phyloP scores from a whole-genome alignment of 2,888 invertebrate genomes.

The Drosophila limbata region DNA sequence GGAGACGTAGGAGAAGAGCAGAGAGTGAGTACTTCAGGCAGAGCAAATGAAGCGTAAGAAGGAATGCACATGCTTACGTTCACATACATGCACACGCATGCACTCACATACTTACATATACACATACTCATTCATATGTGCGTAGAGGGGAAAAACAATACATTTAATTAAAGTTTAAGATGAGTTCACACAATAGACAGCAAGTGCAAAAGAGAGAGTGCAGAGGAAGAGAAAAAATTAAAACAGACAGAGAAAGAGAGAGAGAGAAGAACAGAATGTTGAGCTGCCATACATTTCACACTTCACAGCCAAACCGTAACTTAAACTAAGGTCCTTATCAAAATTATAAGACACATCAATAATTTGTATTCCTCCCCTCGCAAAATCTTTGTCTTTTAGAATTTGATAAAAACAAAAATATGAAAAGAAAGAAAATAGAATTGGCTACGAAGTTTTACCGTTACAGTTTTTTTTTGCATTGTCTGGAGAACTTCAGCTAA shows the following conservation, averaged over 20 bases:
- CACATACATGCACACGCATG: conserved; percentile 14
- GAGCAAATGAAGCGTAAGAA: conserved; percentile 71
- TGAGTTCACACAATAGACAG: conserved; percentile 68
- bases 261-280: neutral
- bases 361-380: too few species aligned
- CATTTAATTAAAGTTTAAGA: conserved; percentile 79
- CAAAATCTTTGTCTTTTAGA: too few species aligned
- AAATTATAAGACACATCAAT: too few species aligned
- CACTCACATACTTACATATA: conserved; percentile 1
- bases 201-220: neutral
- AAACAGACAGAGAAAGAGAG: neutral
- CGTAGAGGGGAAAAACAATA: conserved; percentile 69
- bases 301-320: conserved; percentile 50
- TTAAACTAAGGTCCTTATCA: too few species aligned
- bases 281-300: conserved; percentile 46
- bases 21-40: conserved; percentile 24
- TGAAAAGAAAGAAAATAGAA: too few species aligned
- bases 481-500: too few species aligned
- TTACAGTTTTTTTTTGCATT: too few species aligned
- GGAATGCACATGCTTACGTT: conserved; percentile 38
- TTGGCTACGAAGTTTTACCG: too few species aligned
- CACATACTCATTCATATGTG: conserved; percentile 12
- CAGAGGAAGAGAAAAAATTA: neutral
- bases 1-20: too few species aligned
- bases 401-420: too few species aligned